phyloP scores from a whole-genome alignment of 2,797 vertebrate species.

The Phylloscopus collybita region DNA sequence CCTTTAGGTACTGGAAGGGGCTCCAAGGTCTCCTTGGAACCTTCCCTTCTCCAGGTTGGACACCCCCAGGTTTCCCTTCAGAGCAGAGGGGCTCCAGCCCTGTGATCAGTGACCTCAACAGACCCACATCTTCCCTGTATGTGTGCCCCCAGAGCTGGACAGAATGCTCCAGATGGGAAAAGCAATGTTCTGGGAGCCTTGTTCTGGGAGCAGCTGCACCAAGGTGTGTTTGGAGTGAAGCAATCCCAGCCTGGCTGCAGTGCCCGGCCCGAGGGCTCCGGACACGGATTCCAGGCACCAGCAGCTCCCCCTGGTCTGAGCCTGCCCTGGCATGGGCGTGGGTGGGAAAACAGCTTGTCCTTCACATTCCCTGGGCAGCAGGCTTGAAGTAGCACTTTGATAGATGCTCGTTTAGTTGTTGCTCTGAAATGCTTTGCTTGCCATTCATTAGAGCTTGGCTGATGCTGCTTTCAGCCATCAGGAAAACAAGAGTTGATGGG shows the following conservation, averaged over 20 bases:
- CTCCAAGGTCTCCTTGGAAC: neutral
- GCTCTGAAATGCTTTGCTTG: neutral
- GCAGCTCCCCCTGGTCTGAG: neutral
- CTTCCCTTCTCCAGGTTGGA: neutral
- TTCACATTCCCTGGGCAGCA: neutral
- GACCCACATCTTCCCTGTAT: rapidly evolving
- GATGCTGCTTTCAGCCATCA: neutral
- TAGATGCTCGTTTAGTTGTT: neutral
- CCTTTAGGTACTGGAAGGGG: neutral
- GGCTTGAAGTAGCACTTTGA: neutral
- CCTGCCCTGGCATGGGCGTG: rapidly evolving
- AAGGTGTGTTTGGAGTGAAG: neutral
- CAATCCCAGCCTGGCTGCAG: neutral
- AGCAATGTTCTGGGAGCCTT: neutral
- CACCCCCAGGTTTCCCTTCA: neutral
- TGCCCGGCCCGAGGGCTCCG: neutral
- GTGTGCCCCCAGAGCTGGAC: neutral
- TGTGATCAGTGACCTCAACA: neutral
- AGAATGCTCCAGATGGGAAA: neutral
- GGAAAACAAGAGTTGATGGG: neutral
- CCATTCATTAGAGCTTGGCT: neutral
- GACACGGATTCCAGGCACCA: neutral
- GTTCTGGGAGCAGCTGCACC: neutral
- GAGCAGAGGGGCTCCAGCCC: neutral
- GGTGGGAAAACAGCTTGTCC: neutral